A percentile compares a stretch with the other conserved stretches of the same genome.
Evolutionary conservation across 2,888 invertebrate species (phyloP).

Genomic region (Theodoxus fluviatilis): DNA sequence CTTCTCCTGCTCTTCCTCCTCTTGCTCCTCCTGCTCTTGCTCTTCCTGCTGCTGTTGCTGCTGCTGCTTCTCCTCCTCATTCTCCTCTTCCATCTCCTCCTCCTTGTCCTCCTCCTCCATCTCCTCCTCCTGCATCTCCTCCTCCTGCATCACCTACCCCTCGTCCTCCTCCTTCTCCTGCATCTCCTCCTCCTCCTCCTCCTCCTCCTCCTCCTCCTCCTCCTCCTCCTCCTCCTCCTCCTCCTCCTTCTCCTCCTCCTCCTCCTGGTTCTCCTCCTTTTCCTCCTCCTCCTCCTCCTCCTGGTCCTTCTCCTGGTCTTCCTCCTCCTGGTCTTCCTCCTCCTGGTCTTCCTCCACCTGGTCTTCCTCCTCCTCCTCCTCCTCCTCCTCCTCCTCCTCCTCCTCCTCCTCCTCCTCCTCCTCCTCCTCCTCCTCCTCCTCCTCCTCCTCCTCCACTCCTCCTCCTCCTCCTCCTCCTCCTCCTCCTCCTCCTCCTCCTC

Average conservation of each 20-base stretch:
- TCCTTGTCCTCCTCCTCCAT: neutral
- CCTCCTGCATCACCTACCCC: neutral
- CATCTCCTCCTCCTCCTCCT: neutral
- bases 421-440: constrained; percentile 17
- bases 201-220: too few relatives aligned
- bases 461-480: neutral
- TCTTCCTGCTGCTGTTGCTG: too few relatives aligned
- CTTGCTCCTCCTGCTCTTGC: too few relatives aligned
- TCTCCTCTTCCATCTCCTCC: neutral
- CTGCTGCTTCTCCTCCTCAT: too few relatives aligned
- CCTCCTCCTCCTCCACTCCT: neutral
- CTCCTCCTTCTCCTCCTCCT: too few relatives aligned
- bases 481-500: neutral
- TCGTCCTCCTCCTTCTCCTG: neutral
- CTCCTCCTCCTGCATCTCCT: neutral
- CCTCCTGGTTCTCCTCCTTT: too few relatives aligned
- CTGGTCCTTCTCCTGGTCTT: neutral
- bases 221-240: too few relatives aligned
- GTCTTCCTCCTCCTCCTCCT: neutral
- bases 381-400: neutral
- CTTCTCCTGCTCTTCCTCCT: too few relatives aligned
- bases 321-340: neutral
- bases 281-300: neutral
- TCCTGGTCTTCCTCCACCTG: neutral
- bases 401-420: neutral